Conservation (phyloP, 2,797 vertebrate species). For the Hirundo rustica region DNA sequence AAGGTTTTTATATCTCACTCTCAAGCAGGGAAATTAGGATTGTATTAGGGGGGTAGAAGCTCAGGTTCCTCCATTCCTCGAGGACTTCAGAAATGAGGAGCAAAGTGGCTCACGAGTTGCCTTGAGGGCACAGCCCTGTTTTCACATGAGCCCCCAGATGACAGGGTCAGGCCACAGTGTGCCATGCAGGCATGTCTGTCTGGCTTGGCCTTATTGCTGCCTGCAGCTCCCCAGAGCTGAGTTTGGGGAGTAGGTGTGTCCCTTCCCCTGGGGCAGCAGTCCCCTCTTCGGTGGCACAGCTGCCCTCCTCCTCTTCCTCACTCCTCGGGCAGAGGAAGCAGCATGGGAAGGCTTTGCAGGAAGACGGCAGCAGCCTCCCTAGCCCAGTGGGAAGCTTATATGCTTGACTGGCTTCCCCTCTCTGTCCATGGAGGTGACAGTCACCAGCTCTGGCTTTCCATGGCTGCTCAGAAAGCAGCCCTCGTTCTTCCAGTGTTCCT, state of each 20-base stretch:
- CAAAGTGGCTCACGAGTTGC: background rate
- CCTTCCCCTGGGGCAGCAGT: slow-evolving; percentile 59
- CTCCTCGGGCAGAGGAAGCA: slow-evolving; percentile 73
- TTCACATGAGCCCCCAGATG: rapidly evolving
- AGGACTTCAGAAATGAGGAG: background rate
- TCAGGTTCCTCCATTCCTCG: background rate
- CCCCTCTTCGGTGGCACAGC: background rate
- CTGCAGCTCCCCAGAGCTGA: background rate
- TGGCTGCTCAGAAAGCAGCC: slow-evolving; percentile 48
- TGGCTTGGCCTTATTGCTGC: background rate
- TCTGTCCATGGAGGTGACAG: background rate
- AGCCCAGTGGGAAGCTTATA: slow-evolving; percentile 65
- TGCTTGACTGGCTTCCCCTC: background rate
- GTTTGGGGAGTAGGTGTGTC: slow-evolving; percentile 64
- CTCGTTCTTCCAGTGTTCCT: slow-evolving; percentile 82
- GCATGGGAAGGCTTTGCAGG: slow-evolving; percentile 68
- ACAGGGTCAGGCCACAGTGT: background rate
- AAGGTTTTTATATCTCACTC: background rate
- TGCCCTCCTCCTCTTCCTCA: slow-evolving; percentile 26
- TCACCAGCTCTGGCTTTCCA: background rate
- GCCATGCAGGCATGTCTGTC: background rate
- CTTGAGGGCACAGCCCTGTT: background rate
- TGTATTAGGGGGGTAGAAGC: background rate
- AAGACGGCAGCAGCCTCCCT: slow-evolving; percentile 47
- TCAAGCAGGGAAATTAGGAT: background rate